Percentiles rank a stretch among this genome's conserved stretches.
Conservation (phyloP, 1,140 invertebrate species). For the Hylaeus volcanicus region DNA sequence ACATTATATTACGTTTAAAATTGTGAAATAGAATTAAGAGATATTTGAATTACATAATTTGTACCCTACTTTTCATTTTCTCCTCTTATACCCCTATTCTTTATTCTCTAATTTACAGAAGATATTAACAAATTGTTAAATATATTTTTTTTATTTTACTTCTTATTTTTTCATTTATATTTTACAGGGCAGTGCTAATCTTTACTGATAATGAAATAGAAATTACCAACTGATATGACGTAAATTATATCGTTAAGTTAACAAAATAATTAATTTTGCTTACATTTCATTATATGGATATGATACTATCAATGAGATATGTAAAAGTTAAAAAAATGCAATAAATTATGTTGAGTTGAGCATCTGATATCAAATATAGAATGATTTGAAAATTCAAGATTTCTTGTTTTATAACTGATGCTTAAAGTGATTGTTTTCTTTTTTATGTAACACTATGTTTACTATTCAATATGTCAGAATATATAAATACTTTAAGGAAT, state of each 20-base stretch:
- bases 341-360: neutral
- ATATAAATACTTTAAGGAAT: constrained; percentile 34
- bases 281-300: neutral
- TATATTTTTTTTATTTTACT: neutral
- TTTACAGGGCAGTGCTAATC: constrained; percentile 22
- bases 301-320: neutral
- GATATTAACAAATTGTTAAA: neutral
- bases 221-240: neutral
- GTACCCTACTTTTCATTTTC: neutral
- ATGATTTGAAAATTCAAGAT: neutral
- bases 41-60: constrained; percentile 9
- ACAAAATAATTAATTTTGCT: neutral
- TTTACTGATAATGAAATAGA: constrained; percentile 3
- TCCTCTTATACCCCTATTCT: too few species aligned
- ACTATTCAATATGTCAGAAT: neutral
- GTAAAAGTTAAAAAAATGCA: neutral
- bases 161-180: constrained; percentile 4
- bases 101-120: too few species aligned
- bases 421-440: neutral
- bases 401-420: neutral
- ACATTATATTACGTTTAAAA: constrained; percentile 8
- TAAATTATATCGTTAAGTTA: neutral
- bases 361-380: neutral
- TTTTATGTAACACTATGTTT: neutral
- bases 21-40: constrained; percentile 9